These are phyloP conservation scores for Corvus hawaiiensis DNA, from an alignment of 2,113 vertebrate species.

Conservation along the genomic window DNA sequence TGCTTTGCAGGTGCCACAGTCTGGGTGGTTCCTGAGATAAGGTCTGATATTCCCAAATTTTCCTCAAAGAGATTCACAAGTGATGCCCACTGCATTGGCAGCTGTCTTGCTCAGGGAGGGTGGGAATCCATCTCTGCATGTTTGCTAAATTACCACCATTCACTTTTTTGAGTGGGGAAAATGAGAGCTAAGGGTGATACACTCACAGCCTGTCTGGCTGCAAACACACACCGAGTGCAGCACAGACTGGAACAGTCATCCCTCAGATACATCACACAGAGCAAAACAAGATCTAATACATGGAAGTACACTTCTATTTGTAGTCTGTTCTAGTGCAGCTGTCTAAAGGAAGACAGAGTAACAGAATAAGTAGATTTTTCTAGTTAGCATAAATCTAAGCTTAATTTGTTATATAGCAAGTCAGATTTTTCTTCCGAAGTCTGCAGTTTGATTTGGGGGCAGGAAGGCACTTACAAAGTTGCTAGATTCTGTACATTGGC, in stretches of 20 bases:
- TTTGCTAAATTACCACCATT: neutral
- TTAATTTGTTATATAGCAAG: neutral
- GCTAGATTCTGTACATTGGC: neutral
- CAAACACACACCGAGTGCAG: rapidly evolving
- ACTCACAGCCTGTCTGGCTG: neutral
- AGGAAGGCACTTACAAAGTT: neutral
- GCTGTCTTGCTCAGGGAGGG: rapidly evolving
- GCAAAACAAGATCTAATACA: neutral
- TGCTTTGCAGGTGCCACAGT: neutral
- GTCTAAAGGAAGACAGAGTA: neutral
- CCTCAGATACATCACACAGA: neutral
- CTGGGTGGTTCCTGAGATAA: neutral
- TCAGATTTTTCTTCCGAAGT: neutral
- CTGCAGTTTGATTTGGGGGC: neutral
- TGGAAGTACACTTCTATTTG: neutral
- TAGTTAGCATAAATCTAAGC: neutral
- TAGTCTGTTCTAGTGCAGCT: neutral
- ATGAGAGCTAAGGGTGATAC: neutral
- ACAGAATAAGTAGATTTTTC: neutral
- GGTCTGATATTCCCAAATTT: neutral
- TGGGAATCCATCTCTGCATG: neutral
- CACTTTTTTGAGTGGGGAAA: neutral
- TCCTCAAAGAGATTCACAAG: neutral
- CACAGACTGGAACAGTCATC: neutral
- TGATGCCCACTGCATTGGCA: neutral